Percentiles rank a stretch among this genome's conserved stretches.
phyloP scores from a whole-genome alignment of 2,888 invertebrate genomes.

The Agonopterix alstromeriana region DNA sequence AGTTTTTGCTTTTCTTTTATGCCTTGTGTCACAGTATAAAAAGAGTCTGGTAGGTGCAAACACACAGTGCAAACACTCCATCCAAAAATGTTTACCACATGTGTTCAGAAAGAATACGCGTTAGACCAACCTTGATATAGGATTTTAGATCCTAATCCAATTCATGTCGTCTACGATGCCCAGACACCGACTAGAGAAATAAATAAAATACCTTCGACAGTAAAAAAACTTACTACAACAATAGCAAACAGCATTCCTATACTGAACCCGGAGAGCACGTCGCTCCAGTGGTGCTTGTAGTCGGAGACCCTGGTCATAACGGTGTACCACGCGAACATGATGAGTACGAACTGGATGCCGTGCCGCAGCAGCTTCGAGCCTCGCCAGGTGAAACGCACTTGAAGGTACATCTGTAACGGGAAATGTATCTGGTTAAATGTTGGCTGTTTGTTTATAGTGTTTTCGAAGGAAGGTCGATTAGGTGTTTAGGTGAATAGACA shows the following conservation, averaged over 20 bases:
- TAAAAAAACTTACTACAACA: constrained; percentile 79
- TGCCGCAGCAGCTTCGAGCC: constrained; percentile 89
- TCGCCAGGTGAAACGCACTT: constrained; percentile 88
- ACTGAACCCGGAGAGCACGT: constrained; percentile 89
- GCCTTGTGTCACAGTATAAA: no score
- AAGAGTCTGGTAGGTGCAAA: no score
- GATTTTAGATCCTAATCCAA: no score
- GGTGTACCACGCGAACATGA: constrained; percentile 90
- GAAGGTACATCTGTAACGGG: constrained; percentile 87
- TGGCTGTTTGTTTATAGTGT: no score
- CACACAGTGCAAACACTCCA: no score
- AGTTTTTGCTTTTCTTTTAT: no score
- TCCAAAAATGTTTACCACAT: no score
- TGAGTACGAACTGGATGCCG: constrained; percentile 87
- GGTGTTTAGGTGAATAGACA: no score
- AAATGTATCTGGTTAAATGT: not conserved
- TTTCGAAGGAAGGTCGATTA: no score
- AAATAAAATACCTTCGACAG: not conserved
- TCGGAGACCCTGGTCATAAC: constrained; percentile 94
- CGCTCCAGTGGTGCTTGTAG: constrained; percentile 99
- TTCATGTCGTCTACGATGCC: no score
- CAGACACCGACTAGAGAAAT: not conserved
- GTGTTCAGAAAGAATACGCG: no score
- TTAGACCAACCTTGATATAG: no score
- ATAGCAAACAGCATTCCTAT: constrained; percentile 83